Conservation (phyloP, 92 coral and sea anemone species). For the Paragorgia papillata region DNA sequence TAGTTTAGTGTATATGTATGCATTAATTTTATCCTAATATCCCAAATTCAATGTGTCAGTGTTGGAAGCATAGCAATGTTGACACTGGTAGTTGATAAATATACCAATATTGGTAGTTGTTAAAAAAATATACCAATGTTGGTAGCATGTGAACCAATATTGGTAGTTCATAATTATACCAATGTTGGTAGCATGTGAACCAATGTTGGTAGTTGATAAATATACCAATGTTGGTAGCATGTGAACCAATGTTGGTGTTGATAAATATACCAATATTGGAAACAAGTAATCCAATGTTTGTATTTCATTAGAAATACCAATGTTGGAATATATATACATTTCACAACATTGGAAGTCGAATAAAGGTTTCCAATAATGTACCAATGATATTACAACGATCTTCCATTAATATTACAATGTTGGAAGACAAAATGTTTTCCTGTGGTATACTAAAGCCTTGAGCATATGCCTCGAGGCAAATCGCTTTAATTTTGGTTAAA, state of each 20-base stretch:
- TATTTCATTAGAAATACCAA: conserved; percentile 36
- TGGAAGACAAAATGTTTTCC: conserved; percentile 56
- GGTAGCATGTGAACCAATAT: conserved; percentile 1
- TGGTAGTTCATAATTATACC: background rate
- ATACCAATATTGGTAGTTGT: background rate
- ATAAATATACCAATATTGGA: conserved; percentile 38
- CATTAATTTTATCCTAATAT: too few relatives aligned
- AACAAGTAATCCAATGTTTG: conserved; percentile 20
- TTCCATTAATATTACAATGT: conserved; percentile 48
- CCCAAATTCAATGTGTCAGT: too few relatives aligned
- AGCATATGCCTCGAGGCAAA: too few relatives aligned
- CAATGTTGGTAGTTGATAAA: background rate
- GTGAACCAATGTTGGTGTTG: conserved; percentile 29
- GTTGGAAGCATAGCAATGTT: conserved; percentile 13
- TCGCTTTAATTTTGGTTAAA: too few relatives aligned
- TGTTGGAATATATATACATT: conserved; percentile 43
- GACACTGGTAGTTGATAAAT: background rate
- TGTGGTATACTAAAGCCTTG: too few relatives aligned
- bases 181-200: too few relatives aligned
- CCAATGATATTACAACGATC: conserved; percentile 50
- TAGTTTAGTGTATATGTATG: too few relatives aligned
- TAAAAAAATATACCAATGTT: background rate
- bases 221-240: conserved; percentile 40
- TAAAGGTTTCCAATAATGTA: conserved; percentile 49
- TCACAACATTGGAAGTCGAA: conserved; percentile 63